These are phyloP conservation scores for Dolomedes plantarius DNA, from an alignment of 2,888 invertebrate genomes.

Conservation along the genomic window DNA sequence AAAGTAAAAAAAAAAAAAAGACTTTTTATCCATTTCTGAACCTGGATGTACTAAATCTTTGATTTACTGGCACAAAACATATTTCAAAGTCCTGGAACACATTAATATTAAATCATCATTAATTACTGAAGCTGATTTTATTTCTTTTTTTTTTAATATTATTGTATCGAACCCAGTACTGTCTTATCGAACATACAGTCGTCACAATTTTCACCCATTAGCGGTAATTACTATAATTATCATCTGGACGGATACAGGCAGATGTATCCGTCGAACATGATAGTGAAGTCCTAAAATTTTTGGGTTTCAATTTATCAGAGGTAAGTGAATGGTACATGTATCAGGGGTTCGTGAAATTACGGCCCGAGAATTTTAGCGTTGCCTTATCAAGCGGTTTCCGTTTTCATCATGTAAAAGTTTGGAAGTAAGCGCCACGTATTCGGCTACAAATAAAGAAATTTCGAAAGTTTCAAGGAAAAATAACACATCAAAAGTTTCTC, in stretches of 20 bases:
- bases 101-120: slow-evolving; percentile 72
- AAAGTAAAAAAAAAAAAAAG: slow-evolving; percentile 48
- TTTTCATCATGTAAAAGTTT: no score
- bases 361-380: no score
- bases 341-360: no score
- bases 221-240: slow-evolving; percentile 65
- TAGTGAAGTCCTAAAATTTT: background rate
- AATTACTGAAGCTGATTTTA: slow-evolving; percentile 63
- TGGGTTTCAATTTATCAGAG: no score
- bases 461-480: no score
- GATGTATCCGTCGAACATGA: background rate
- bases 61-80: slow-evolving; percentile 61
- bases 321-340: no score
- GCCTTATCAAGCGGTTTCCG: no score
- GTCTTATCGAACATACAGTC: slow-evolving; percentile 58
- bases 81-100: slow-evolving; percentile 59
- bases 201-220: slow-evolving; percentile 63
- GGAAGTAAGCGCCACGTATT: no score
- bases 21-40: slow-evolving; percentile 34
- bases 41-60: slow-evolving; percentile 38
- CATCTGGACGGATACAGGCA: slow-evolving; percentile 19
- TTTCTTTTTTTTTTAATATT: slow-evolving; percentile 47
- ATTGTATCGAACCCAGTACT: slow-evolving; percentile 49
- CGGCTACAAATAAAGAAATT: no score
- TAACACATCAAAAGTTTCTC: no score